Evolutionary conservation across 1,140 invertebrate species (phyloP), one percentile per base, ranked within the genome.

Genomic region (Papilio polyxenes): DNA sequence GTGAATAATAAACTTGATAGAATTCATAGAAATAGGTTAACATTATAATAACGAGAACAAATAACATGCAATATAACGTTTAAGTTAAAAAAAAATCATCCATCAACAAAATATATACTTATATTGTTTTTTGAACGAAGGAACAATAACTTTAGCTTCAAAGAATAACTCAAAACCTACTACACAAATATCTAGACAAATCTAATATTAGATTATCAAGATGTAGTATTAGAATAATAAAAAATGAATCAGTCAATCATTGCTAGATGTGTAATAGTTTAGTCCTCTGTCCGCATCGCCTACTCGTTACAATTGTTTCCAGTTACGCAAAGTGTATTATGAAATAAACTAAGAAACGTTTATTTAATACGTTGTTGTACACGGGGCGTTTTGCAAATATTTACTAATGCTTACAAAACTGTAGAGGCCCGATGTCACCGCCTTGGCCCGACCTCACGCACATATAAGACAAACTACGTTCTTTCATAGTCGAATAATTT

Each of bases 281-380:
- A 53, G 51, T 40, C 40, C 75, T 75, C 13, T 17, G 51, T 74
- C 48, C 13, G 31, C 82, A 74, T 51, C 81, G 75, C 81, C 81
- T 76, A 86, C 82, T 74, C 83, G 87, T 89, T 88, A 90, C 89
- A 90, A 89, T 90, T 91, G 87, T 91, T 90, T 87, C 86, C 85
- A 83, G 56, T 93, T 92, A 88, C 91, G 90, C 88, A 92, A 94
- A 91, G 85, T 81, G 82, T 75, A 85, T 93, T 93, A 92, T 93
- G 92, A 94, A 93, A 93, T 90, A 84, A 88, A 92, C 85, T 88
- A 92, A 91, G 88, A 89, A 88, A 84, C 83, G 82, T 82, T 77
- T 81, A 84, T 88, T 89, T 88, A 88, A 88, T 88, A 87, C 85
- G 83, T 85, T 86, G 86, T 86, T 84, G 23, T 31, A 31, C 23